Conservation (phyloP, 2,797 vertebrate genomes). For the Tolypeutes matacus region DNA sequence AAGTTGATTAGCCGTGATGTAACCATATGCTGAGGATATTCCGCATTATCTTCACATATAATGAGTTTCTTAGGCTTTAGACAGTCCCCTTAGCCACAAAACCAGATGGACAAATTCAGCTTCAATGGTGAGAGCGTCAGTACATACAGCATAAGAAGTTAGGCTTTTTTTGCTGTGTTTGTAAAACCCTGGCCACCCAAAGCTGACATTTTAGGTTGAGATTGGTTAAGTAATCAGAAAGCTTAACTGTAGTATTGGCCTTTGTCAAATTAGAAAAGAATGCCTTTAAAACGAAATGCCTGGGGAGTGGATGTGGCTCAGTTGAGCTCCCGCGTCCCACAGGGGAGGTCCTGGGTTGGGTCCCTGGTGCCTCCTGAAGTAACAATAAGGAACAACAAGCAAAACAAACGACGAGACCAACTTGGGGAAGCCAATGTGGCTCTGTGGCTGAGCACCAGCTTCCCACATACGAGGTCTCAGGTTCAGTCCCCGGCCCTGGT, state of each 20-base stretch:
- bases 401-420: too few species aligned
- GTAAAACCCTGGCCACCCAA: neutral
- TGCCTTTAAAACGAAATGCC: neutral
- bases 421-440: too few species aligned
- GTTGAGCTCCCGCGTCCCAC: too few species aligned
- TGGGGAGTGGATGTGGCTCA: too few species aligned
- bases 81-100: neutral
- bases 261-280: constrained; percentile 4
- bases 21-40: neutral
- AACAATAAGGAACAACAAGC: too few species aligned
- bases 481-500: too few species aligned
- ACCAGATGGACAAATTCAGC: neutral
- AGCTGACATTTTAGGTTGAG: constrained; percentile 16
- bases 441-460: too few species aligned
- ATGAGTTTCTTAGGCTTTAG: neutral
- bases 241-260: neutral
- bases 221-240: constrained; percentile 36
- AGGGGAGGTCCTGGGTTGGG: too few species aligned
- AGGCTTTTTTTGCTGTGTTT: neutral
- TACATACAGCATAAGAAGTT: neutral
- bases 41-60: neutral
- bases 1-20: neutral
- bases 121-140: neutral
- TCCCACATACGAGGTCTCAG: too few species aligned
- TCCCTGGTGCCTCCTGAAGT: too few species aligned